Percentiles rank a stretch among this genome's conserved stretches.
Conservation (phyloP, 2,113 vertebrate genomes). For the Zapornia atra region DNA sequence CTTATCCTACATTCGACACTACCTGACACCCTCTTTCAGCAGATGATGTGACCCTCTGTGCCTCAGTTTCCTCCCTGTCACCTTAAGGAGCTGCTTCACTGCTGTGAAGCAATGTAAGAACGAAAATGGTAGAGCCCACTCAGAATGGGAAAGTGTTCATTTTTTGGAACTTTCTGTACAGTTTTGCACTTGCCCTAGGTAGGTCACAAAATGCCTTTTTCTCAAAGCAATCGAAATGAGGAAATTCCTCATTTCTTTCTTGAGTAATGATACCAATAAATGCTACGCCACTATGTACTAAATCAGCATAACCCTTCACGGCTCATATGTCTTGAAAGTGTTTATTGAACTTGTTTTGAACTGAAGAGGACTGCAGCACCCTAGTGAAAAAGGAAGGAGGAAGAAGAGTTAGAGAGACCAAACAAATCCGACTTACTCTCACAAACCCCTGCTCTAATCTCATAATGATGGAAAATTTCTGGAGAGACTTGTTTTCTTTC, state of each 20-base stretch:
- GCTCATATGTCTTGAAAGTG: constrained; percentile 28
- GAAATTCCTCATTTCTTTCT: constrained; percentile 39
- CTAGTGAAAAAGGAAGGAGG: not conserved
- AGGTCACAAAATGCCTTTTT: not conserved
- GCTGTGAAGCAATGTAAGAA: not conserved
- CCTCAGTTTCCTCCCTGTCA: not conserved
- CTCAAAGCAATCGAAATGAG: constrained; percentile 25
- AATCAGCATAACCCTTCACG: constrained; percentile 46
- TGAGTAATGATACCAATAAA: constrained; percentile 46
- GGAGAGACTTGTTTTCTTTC: not conserved
- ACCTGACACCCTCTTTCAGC: not conserved
- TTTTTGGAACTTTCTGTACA: not conserved
- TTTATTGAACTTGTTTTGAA: constrained; percentile 48
- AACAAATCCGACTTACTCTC: not conserved
- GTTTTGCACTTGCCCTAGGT: not conserved
- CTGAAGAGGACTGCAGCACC: not conserved
- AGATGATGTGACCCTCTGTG: not conserved
- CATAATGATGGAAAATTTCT: not conserved
- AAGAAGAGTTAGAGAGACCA: not conserved
- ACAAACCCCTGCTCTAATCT: not conserved
- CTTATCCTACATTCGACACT: not conserved
- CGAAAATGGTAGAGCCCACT: not conserved
- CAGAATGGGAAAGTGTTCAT: not conserved
- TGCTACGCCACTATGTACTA: not conserved
- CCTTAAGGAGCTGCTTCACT: not conserved